Conservation (phyloP, 2,888 invertebrate species). For the Lymantria monacha region DNA sequence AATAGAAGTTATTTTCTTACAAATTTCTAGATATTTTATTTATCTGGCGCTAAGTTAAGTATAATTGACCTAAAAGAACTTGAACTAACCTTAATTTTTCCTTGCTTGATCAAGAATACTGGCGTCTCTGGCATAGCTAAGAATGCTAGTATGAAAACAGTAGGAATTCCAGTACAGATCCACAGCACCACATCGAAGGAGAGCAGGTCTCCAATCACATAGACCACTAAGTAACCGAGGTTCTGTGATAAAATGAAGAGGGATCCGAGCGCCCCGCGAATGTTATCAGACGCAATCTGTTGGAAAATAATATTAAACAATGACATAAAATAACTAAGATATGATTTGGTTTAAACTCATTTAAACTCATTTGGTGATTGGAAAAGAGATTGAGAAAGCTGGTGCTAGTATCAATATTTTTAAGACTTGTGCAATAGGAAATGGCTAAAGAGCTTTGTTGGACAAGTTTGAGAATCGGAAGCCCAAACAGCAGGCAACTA, state of each 20-base stretch:
- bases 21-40: too few relatives aligned
- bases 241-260: constrained; percentile 75
- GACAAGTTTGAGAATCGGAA: too few relatives aligned
- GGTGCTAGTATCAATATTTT: too few relatives aligned
- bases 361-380: too few relatives aligned
- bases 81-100: constrained; percentile 64
- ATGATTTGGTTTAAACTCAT: not conserved
- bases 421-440: too few relatives aligned
- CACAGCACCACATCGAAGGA: constrained; percentile 66
- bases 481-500: too few relatives aligned
- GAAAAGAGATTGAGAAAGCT: too few relatives aligned
- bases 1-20: too few relatives aligned
- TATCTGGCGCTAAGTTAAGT: too few relatives aligned
- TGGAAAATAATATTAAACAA: not conserved
- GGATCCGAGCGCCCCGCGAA: constrained; percentile 72
- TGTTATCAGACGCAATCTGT: constrained; percentile 72
- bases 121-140: constrained; percentile 76
- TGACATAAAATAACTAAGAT: not conserved
- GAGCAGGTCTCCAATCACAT: constrained; percentile 67
- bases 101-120: constrained; percentile 71
- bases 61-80: too few relatives aligned
- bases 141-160: constrained; percentile 60
- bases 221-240: constrained; percentile 71
- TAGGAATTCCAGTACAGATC: constrained; percentile 67
- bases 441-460: too few relatives aligned